phyloP scores from a whole-genome alignment of 2,113 vertebrate species.

The Albula goreensis region DNA sequence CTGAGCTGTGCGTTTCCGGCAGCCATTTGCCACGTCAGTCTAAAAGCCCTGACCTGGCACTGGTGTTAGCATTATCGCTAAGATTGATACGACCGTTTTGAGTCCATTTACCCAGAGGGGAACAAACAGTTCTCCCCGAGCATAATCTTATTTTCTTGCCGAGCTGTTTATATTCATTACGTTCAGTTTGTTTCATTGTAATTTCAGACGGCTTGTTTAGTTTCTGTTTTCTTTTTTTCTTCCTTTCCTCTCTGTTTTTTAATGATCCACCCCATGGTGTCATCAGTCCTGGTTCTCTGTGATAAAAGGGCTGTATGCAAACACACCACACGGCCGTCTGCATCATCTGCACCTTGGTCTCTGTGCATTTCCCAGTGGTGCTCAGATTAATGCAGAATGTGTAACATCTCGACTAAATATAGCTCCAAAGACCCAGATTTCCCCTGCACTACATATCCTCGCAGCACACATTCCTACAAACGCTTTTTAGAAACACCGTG shows the following conservation, averaged over 20 bases:
- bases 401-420: slow-evolving; percentile 68
- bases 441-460: slow-evolving; percentile 7
- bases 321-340: not conserved
- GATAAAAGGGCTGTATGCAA: not conserved
- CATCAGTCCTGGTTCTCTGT: not conserved
- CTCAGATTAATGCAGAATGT: slow-evolving; percentile 63
- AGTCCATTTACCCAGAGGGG: too few species aligned
- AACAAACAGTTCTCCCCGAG: not conserved
- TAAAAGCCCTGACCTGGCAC: not conserved
- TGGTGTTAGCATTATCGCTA: not conserved
- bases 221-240: not conserved
- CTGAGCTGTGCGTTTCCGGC: not conserved
- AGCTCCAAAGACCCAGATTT: slow-evolving; percentile 71
- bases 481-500: not conserved
- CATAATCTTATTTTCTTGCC: not conserved
- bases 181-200: not conserved
- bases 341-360: not conserved
- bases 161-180: not conserved
- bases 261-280: not conserved
- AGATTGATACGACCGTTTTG: not conserved
- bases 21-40: not conserved
- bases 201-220: not conserved
- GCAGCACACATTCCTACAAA: slow-evolving; percentile 26
- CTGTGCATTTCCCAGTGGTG: slow-evolving; percentile 50
- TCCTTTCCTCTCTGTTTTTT: too few species aligned